These are phyloP conservation scores for Saimiri boliviensis DNA, from an alignment of 2,113 vertebrate genomes.

Conservation along the genomic window DNA sequence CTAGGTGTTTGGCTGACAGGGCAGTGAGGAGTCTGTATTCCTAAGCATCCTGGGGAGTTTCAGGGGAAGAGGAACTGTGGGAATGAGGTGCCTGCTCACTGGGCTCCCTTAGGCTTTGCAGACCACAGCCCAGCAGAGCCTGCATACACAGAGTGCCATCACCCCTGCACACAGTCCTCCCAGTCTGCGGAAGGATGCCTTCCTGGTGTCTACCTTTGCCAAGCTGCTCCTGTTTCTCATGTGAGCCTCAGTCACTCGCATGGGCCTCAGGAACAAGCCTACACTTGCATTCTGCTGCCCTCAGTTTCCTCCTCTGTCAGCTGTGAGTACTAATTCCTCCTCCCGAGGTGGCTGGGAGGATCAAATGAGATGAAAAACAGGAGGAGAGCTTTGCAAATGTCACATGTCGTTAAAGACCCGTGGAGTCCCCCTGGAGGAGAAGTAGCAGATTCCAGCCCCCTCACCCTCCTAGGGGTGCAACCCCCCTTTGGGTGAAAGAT, in stretches of 20 bases:
- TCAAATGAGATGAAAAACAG: neutral
- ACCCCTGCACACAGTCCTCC: neutral
- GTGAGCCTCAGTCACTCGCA: neutral
- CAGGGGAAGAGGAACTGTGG: fast-evolving
- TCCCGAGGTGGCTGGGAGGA: neutral
- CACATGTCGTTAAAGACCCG: neutral
- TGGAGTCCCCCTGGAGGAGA: neutral
- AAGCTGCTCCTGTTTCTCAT: neutral
- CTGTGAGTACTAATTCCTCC: neutral
- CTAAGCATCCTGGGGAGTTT: neutral
- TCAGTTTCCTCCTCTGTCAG: neutral
- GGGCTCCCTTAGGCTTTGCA: neutral
- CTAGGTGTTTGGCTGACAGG: neutral
- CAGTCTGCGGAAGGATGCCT: neutral
- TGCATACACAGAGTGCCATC: neutral
- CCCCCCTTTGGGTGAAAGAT: neutral
- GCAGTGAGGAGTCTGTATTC: neutral
- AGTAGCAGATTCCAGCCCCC: neutral
- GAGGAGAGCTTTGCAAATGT: neutral
- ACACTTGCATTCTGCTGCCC: neutral
- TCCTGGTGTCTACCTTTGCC: neutral
- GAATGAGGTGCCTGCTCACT: neutral
- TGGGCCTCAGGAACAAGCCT: neutral
- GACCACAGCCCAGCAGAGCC: neutral
- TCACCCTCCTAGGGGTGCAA: neutral